These are phyloP conservation scores for Epinephelus coioides DNA, from an alignment of 2,797 vertebrate species.

Conservation along the genomic window DNA sequence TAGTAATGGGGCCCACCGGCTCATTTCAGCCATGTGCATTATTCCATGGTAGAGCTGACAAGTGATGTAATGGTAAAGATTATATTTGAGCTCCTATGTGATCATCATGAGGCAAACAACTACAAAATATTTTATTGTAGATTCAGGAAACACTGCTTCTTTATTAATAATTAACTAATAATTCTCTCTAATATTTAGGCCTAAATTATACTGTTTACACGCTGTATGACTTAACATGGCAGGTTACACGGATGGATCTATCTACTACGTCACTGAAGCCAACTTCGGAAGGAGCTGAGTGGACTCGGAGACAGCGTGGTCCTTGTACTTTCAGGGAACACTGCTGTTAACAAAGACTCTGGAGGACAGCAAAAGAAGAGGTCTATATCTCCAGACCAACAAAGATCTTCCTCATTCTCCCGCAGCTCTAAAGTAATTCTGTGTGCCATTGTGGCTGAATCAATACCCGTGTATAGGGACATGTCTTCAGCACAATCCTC, in stretches of 20 bases:
- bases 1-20: neutral
- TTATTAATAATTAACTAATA: neutral
- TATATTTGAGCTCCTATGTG: neutral
- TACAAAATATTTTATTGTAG: neutral
- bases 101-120: neutral
- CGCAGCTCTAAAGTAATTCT: conserved; percentile 41
- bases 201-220: neutral
- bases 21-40: neutral
- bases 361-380: conserved; percentile 16
- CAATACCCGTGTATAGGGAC: conserved; percentile 44
- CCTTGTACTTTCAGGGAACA: neutral
- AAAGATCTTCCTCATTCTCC: conserved; percentile 60
- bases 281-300: conserved; percentile 2
- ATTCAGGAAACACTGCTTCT: neutral
- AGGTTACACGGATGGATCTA: neutral
- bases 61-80: neutral
- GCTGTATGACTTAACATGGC: neutral
- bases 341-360: conserved; percentile 14
- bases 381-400: conserved; percentile 10
- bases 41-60: neutral
- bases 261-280: neutral
- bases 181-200: too few relatives aligned
- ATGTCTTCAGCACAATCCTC: conserved; percentile 46
- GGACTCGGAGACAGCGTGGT: neutral
- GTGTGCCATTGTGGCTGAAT: conserved; percentile 48